Evolutionary conservation across 2,888 invertebrate species (phyloP).

Genomic region (Scaptomyza polygonia): DNA sequence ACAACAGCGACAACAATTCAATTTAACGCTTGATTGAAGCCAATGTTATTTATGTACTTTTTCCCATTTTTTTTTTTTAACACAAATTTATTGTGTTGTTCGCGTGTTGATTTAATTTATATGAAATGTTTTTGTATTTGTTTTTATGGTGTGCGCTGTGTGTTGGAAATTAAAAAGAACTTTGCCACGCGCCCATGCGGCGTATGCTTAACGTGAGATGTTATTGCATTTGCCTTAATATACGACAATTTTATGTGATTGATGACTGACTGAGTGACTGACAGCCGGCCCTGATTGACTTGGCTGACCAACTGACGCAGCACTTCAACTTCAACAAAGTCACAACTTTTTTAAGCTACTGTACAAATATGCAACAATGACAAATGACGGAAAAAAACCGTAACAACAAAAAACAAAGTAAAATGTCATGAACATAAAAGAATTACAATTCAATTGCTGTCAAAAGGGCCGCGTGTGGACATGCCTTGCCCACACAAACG

Average conservation of each 20-base stretch:
- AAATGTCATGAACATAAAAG: slow-evolving; percentile 48
- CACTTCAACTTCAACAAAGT: slow-evolving; percentile 20
- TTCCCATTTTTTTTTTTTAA: slow-evolving; percentile 9
- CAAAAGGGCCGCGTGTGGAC: slow-evolving; percentile 43
- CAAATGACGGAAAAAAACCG: slow-evolving; percentile 26
- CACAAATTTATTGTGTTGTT: slow-evolving; percentile 24
- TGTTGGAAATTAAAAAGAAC: neutral
- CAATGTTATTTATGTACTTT: slow-evolving; percentile 24
- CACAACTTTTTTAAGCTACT: slow-evolving; percentile 14
- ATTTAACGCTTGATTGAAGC: slow-evolving; percentile 72
- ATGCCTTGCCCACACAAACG: neutral
- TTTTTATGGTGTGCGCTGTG: neutral
- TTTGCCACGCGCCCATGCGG: neutral
- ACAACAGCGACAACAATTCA: slow-evolving; percentile 70
- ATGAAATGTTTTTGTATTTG: slow-evolving; percentile 11
- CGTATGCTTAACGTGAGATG: slow-evolving; percentile 35
- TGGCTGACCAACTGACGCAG: slow-evolving; percentile 36
- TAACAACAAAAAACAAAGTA: slow-evolving; percentile 17
- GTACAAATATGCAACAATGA: slow-evolving; percentile 21
- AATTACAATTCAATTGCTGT: slow-evolving; percentile 71
- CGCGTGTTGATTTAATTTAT: slow-evolving; percentile 32
- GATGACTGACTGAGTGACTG: slow-evolving; percentile 30
- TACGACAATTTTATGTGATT: slow-evolving; percentile 31
- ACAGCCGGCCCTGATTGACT: slow-evolving; percentile 21
- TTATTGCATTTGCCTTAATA: neutral